Conservation (phyloP, 2,888 invertebrate genomes). For the Aromia moschata region DNA sequence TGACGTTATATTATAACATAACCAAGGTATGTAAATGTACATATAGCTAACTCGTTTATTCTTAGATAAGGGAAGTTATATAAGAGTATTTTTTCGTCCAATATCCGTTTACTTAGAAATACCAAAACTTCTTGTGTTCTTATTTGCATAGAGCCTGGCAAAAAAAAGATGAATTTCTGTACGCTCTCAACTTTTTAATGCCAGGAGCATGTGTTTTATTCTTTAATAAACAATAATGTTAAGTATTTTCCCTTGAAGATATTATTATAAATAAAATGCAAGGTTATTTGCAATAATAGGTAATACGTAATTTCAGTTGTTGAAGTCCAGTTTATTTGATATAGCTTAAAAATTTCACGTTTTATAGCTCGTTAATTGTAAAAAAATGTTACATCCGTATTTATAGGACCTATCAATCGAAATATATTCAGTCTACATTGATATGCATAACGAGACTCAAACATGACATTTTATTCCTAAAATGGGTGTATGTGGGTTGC, state of each 20-base stretch:
- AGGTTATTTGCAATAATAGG: conserved; percentile 22
- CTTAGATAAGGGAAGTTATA: conserved; percentile 5
- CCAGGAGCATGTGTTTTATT: conserved; percentile 14
- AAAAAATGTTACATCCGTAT: no score
- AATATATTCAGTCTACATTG: no score
- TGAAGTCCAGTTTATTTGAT: not conserved
- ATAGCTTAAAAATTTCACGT: not conserved
- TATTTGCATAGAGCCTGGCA: no score
- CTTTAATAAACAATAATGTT: conserved; percentile 4
- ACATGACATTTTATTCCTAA: conserved; percentile 10
- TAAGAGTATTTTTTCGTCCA: no score
- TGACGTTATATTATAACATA: no score
- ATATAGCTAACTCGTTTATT: not conserved
- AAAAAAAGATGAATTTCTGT: no score
- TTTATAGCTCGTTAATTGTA: no score
- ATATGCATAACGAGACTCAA: no score
- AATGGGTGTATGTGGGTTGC: conserved; percentile 18
- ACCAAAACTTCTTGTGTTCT: no score
- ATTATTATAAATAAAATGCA: conserved; percentile 23
- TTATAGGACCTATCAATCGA: no score
- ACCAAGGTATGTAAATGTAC: not conserved
- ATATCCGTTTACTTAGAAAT: no score
- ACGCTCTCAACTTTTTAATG: not conserved
- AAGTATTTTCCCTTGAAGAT: conserved; percentile 18
- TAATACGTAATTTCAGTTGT: conserved; percentile 17